Conservation (phyloP, 2,888 invertebrate genomes). For the Balanococcus diminutus region DNA sequence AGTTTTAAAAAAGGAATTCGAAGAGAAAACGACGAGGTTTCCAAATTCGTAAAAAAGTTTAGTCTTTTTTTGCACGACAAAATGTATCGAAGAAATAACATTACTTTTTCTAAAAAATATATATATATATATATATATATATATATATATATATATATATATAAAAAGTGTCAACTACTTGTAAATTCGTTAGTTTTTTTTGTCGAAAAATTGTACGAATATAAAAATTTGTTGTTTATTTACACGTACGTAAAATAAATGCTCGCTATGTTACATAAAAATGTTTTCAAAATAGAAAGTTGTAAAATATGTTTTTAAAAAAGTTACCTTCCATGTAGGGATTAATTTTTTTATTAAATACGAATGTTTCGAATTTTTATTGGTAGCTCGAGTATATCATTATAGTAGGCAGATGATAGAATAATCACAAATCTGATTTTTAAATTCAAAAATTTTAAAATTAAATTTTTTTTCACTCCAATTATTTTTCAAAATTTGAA, state of each 20-base stretch:
- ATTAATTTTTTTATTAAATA: too few species aligned
- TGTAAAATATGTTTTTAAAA: background rate
- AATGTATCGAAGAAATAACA: background rate
- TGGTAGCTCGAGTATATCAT: too few species aligned
- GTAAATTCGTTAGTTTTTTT: too few species aligned
- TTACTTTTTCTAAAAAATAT: background rate
- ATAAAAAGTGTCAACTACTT: background rate
- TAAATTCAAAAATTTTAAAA: too few species aligned
- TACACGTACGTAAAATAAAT: background rate
- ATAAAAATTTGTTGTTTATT: background rate
- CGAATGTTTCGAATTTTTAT: too few species aligned
- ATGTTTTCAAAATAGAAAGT: too few species aligned
- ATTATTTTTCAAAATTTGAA: too few species aligned
- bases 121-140: too few species aligned
- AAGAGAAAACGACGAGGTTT: background rate
- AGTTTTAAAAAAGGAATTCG: background rate
- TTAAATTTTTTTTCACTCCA: too few species aligned
- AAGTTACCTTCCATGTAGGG: too few species aligned
- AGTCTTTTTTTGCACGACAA: background rate
- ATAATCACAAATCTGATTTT: too few species aligned
- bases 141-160: background rate
- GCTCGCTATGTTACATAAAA: background rate
- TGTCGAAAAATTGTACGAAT: background rate
- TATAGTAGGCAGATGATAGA: too few species aligned
- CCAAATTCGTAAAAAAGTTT: background rate